Percentiles rank a stretch among this genome's conserved stretches.
Conservation (phyloP, 1,140 invertebrate species). For the Drosophila erecta region DNA sequence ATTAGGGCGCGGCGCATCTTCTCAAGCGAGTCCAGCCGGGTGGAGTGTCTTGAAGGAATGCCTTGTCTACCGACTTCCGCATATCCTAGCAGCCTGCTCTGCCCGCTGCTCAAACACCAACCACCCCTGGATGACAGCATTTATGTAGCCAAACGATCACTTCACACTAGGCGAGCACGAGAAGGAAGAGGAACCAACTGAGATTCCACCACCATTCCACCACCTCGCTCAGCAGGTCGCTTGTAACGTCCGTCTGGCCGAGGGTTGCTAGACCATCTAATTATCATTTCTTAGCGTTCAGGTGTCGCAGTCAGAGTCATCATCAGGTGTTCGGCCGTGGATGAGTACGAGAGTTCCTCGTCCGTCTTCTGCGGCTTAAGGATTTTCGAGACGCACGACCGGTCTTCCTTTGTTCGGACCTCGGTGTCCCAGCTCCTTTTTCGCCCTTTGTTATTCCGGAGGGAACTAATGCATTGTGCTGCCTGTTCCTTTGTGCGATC, state of each 20-base stretch:
- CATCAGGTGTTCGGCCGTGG: constrained; percentile 58
- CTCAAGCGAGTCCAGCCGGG: constrained; percentile 60
- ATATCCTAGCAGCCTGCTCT: constrained; percentile 32
- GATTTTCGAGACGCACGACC: constrained; percentile 71
- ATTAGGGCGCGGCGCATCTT: constrained; percentile 56
- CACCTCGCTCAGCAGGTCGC: constrained; percentile 9
- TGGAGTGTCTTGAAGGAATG: constrained; percentile 1
- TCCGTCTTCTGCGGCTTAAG: constrained; percentile 40
- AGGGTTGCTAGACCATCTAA: constrained; percentile 78
- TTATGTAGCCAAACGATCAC: constrained; percentile 80
- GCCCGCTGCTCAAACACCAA: constrained; percentile 1
- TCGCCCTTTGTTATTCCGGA: constrained; percentile 20
- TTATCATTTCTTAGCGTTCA: constrained; percentile 72
- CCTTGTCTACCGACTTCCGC: neutral
- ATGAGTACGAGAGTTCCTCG: constrained; percentile 19
- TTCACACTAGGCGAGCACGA: constrained; percentile 61
- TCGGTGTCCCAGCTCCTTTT: constrained; percentile 48
- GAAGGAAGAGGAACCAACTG: constrained; percentile 36
- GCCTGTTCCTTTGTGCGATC: constrained; percentile 28
- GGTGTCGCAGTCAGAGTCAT: constrained; percentile 64
- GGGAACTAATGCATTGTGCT: constrained; percentile 59
- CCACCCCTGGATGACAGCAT: constrained; percentile 59
- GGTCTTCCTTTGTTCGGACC: constrained; percentile 34
- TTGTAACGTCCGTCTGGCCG: constrained; percentile 28
- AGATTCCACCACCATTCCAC: constrained; percentile 68